Evolutionary conservation across 2,888 invertebrate species (phyloP).

Genomic region (Mythimna pallens): DNA sequence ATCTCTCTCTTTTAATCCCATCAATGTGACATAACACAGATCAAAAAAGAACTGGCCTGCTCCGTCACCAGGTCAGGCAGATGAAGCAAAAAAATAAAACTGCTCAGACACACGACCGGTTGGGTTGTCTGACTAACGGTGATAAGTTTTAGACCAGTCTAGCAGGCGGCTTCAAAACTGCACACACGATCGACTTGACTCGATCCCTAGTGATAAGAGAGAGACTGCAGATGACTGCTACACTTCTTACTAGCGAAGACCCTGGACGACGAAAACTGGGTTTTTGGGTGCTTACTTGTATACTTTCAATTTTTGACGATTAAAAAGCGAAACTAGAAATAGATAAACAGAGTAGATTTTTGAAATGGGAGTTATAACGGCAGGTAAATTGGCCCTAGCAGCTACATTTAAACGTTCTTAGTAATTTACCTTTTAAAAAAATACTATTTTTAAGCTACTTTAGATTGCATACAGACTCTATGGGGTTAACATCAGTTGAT

Average conservation of each 20-base stretch:
- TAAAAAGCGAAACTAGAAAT: not conserved
- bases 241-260: not conserved
- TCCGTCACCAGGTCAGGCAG: conserved; percentile 9
- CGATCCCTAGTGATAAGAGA: not conserved
- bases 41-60: not conserved
- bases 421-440: not conserved
- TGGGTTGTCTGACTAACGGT: conserved; percentile 18
- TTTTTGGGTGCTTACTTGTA: too few species aligned
- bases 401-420: too few species aligned
- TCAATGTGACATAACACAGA: not conserved
- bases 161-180: conserved; percentile 6
- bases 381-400: too few species aligned
- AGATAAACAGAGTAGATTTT: not conserved
- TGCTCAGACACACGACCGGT: conserved; percentile 13
- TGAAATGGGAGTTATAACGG: too few species aligned
- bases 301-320: not conserved
- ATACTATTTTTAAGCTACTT: not conserved
- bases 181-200: conserved; percentile 1
- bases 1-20: too few species aligned
- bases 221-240: too few species aligned
- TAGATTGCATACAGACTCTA: not conserved
- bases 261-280: not conserved
- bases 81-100: conserved; percentile 24
- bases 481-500: conserved; percentile 1
- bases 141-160: conserved; percentile 17